Evolutionary conservation across 35 echinoderm and acorn worm genomes (phyloP), one percentile per base, ranked within the genome.

Genomic region (Chiridota heheva): DNA sequence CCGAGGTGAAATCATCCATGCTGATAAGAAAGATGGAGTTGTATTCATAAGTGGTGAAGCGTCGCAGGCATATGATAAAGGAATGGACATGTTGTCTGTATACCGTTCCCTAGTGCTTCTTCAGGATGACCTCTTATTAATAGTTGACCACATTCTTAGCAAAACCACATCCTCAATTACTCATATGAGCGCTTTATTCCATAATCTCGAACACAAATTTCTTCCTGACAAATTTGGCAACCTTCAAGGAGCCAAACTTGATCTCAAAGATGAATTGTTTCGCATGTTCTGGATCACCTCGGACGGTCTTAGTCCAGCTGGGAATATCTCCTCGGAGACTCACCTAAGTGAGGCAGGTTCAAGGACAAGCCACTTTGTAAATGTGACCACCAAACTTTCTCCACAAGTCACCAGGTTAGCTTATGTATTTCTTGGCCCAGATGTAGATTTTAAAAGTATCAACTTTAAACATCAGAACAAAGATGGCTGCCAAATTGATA

Each of bases 231-330:
- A 47, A n/a, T 43, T 34, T 28, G 32, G 40, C 1, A 59, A 81
- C 5, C 63, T 92, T 27, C 70, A 81, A 13, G 90, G 90, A 0
- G 90, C 84, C 27, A 82, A 69, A 31, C 60, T 86, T 2, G 55
- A 36, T 5, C 71, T 81, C 5, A 61, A 92, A 3, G 69, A 58
- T 7, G 67, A 60, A 40, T 67, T 81, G 29, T 82, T 73, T 20
- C 41, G 70, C 7, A 92, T 92, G 90, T 86, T 80, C 36, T 92
- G 90, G 90, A 58, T 90, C 35, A 86, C 40, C 24, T 71, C 65
- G 4, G 84, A 86, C 26, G 90, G 83, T 24, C n/a, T 31, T 15
- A 92, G 90, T 56, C 76, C 84, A 26, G 46, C 17, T 18, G 35
- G 86, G 2, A 40, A 77, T n/a, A 72, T 68, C 38, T 38, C 69